Conservation (phyloP, 1,140 invertebrate species). For the Copidosoma floridanum region DNA sequence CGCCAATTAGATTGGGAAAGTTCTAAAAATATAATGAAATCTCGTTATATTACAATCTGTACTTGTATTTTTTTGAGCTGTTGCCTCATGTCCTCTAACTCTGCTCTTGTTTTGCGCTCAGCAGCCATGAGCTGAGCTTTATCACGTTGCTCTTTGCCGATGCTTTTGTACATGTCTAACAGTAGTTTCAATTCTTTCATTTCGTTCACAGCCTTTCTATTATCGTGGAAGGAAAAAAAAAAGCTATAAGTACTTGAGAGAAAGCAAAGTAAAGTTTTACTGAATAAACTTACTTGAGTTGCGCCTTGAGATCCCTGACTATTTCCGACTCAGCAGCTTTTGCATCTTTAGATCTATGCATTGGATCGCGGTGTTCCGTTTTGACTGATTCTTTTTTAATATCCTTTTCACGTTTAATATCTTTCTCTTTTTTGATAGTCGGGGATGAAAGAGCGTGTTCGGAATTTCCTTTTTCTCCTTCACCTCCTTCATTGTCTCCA, state of each 20-base stretch:
- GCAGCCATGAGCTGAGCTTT: slow-evolving; percentile 95
- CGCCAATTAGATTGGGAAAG: no score
- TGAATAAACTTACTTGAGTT: slow-evolving; percentile 79
- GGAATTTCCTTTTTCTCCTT: slow-evolving; percentile 49
- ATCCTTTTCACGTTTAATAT: slow-evolving; percentile 62
- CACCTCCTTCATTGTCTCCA: slow-evolving; percentile 51
- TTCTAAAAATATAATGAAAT: no score
- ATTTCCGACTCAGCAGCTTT: slow-evolving; percentile 64
- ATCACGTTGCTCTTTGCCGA: slow-evolving; percentile 92
- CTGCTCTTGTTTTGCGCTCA: slow-evolving; percentile 85
- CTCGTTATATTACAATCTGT: no score
- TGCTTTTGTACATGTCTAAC: slow-evolving; percentile 95
- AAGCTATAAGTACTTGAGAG: no score
- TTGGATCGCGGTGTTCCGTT: slow-evolving; percentile 57
- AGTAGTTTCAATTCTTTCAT: slow-evolving; percentile 92
- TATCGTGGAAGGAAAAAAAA: neutral
- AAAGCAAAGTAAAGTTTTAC: neutral
- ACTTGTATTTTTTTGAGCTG: slow-evolving; percentile 82
- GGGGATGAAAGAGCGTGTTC: slow-evolving; percentile 53
- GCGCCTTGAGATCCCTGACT: slow-evolving; percentile 83
- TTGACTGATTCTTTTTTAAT: slow-evolving; percentile 64
- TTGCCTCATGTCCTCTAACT: slow-evolving; percentile 85
- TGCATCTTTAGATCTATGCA: slow-evolving; percentile 61
- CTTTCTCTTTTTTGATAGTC: slow-evolving; percentile 62
- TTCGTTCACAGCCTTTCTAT: slow-evolving; percentile 87